A percentile compares a stretch with the other conserved stretches of the same genome.
Evolutionary conservation across 2,113 vertebrate species (phyloP).

Genomic region (Glareola pratincola): DNA sequence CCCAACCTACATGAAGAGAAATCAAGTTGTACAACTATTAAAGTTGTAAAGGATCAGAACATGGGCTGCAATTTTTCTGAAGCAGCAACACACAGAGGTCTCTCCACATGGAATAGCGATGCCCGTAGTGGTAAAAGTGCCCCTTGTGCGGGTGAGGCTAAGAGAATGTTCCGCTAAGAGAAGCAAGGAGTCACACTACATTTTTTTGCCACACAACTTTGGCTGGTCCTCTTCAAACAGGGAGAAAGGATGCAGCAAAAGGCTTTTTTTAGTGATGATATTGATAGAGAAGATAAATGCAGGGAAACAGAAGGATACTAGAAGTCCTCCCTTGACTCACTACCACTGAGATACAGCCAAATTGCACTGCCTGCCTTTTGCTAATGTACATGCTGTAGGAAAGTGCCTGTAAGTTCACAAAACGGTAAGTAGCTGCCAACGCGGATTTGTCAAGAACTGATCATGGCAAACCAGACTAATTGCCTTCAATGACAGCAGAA

Average conservation of each 20-base stretch:
- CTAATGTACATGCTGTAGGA: neutral
- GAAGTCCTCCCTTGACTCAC: neutral
- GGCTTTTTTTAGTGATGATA: neutral
- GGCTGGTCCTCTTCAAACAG: neutral
- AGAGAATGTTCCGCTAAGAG: neutral
- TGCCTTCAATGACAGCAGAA: neutral
- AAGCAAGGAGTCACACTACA: accelerated
- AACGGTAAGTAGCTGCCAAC: neutral
- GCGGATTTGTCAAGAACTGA: neutral
- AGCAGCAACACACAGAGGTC: neutral
- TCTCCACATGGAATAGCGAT: accelerated
- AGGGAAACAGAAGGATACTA: neutral
- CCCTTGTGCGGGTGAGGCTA: accelerated
- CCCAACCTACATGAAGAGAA: neutral
- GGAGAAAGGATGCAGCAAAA: neutral
- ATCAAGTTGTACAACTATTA: neutral
- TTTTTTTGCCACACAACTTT: neutral
- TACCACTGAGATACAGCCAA: neutral
- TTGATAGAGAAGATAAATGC: neutral
- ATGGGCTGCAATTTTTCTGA: neutral
- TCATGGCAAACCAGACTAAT: neutral
- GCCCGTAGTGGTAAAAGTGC: neutral
- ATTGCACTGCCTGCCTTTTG: neutral
- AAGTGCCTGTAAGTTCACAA: neutral
- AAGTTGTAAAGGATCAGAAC: neutral